Base-by-base conservation (phyloP, 2,113 vertebrate genomes). In the Poicephalus meyeri region DNA sequence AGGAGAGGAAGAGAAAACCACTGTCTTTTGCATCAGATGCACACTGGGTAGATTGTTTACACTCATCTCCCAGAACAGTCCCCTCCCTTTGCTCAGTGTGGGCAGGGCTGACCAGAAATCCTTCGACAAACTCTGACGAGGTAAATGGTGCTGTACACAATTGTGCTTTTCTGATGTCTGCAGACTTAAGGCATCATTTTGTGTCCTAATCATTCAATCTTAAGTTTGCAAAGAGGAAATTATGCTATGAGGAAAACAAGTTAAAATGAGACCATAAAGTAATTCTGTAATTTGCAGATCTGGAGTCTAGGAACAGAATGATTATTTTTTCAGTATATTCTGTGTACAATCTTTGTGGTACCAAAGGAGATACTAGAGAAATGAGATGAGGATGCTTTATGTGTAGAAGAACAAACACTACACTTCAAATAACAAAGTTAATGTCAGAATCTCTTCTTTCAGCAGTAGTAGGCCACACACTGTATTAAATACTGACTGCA, bases 1-100 rank as follows among this genome's bases (percentile, higher is more conserved):
- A 37, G 13, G 4, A 86, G 72, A 89, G 95, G 95, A 95, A 96
- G 82, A 93, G 80, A 93, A 93, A 95, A 95, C 91, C 91, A 69
- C 91, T 1, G 56, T 2, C 3, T 82, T 44, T 68, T 84, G 56
- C 76, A 56, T 44, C 86, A 92, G 92, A 70, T 55, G 47, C 39
- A 86, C 69, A 76, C 56, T 41, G 56, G 47, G 88, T 61, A 81
- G 46, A 8, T 37, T 76, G 76, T 39, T 90, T 77, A 60, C 15
- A 10, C 55, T 68, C n/a, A 25, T 4, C 88, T 56, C 37, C 35
- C 35, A 35, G 41, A 25, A 41, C 20, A 78, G 58, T 41, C 39
- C 23, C 56, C 74, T 81, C 61, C 56, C 52, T 63, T n/a, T 17
- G 61, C 61, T 78, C 42, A 3, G 42, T 60, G 84, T 2, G 1